These are phyloP conservation scores for Thamnophis elegans DNA, from an alignment of 2,797 vertebrate species.

Conservation along the genomic window DNA sequence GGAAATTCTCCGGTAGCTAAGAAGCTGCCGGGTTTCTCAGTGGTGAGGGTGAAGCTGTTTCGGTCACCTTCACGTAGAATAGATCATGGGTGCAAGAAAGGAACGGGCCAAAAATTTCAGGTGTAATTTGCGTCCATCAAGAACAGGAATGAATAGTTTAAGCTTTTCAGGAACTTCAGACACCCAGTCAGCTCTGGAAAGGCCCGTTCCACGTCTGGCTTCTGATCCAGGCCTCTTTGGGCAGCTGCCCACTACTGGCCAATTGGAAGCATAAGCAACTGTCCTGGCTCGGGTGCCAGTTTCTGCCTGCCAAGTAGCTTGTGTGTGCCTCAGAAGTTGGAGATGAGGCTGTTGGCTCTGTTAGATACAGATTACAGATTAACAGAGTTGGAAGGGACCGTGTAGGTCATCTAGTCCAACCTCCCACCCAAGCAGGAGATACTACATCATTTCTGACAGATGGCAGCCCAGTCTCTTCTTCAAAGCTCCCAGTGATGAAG, in stretches of 20 bases:
- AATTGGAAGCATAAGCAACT: neutral
- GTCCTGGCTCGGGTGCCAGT: neutral
- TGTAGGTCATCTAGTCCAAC: too few species aligned
- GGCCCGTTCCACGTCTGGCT: neutral
- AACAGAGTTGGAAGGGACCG: too few species aligned
- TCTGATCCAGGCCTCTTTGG: neutral
- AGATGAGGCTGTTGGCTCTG: neutral
- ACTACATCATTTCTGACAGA: too few species aligned
- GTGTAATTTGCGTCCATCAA: neutral
- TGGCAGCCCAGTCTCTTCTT: too few species aligned
- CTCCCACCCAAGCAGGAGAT: too few species aligned
- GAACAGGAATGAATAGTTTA: neutral
- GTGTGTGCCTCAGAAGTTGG: neutral
- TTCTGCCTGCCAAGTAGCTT: neutral
- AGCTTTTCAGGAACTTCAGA: neutral
- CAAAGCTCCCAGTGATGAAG: too few species aligned
- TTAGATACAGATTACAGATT: too few species aligned
- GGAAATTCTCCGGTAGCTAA: neutral
- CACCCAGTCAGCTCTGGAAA: neutral
- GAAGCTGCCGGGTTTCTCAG: neutral
- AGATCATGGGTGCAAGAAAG: neutral
- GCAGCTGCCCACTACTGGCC: neutral
- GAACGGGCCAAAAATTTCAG: neutral
- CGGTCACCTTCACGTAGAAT: neutral
- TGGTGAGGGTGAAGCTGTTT: neutral